A percentile compares a stretch with the other conserved stretches of the same genome.
Conservation (phyloP, 2,113 vertebrate genomes). For the Apodemus sylvaticus region DNA sequence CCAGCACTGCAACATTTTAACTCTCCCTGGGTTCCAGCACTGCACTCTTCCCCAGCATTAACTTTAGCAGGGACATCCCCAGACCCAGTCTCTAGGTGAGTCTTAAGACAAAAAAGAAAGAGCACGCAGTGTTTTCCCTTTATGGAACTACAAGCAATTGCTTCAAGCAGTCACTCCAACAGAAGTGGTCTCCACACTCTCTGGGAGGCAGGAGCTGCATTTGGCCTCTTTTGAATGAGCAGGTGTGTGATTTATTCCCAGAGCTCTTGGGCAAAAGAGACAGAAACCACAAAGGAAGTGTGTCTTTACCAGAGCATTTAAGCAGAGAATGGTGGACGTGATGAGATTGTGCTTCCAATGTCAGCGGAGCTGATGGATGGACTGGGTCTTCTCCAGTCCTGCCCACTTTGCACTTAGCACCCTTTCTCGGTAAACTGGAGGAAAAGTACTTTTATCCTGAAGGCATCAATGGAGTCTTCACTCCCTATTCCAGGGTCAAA, state of each 20-base stretch:
- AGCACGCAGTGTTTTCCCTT: not conserved
- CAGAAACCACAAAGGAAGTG: no score
- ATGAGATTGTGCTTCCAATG: not conserved
- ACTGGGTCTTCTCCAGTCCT: not conserved
- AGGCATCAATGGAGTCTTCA: conserved; percentile 32
- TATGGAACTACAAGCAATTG: conserved; percentile 3
- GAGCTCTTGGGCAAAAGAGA: not conserved
- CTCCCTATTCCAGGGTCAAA: not conserved
- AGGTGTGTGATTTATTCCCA: not conserved
- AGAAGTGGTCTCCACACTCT: not conserved
- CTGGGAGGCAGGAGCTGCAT: not conserved
- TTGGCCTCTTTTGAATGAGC: not conserved
- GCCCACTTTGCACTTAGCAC: not conserved
- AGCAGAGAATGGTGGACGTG: not conserved
- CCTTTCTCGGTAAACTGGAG: not conserved
- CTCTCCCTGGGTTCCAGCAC: not conserved
- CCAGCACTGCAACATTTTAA: not conserved
- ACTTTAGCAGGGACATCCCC: not conserved
- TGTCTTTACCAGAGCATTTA: not conserved
- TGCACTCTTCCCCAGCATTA: not conserved
- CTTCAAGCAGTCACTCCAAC: not conserved
- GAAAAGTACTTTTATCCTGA: conserved; percentile 31
- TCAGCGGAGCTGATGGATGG: not conserved
- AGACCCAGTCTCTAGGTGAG: not conserved
- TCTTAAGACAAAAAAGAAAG: conserved; percentile 11